Evolutionary conservation across 2,888 invertebrate genomes (phyloP).

Genomic region (Aricia artaxerxes): DNA sequence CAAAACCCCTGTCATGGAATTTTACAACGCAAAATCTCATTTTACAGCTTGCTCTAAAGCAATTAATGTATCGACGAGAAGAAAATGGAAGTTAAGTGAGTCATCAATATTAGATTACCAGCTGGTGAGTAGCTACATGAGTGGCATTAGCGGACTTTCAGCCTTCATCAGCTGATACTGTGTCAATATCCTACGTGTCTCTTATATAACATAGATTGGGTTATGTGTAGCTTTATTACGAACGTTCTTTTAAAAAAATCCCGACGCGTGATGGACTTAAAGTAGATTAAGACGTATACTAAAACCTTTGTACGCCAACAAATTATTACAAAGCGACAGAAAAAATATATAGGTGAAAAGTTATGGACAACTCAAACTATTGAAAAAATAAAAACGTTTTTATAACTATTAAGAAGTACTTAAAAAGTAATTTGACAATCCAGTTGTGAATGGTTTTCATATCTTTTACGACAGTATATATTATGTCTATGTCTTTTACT

Average conservation of each 20-base stretch:
- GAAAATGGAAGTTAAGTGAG: slow-evolving; percentile 28
- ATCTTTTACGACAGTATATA: no score
- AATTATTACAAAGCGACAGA: no score
- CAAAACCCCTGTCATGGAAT: neutral
- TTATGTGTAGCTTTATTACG: neutral
- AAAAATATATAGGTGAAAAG: no score
- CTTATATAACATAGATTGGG: neutral
- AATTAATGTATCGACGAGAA: slow-evolving; percentile 24
- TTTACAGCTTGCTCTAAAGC: neutral
- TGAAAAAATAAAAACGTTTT: no score
- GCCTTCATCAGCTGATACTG: slow-evolving; percentile 17
- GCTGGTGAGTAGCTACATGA: slow-evolving; percentile 15
- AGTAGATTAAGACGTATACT: no score
- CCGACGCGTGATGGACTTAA: no score
- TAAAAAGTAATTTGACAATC: no score
- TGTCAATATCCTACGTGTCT: slow-evolving; percentile 1
- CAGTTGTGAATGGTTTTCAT: no score
- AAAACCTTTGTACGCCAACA: no score
- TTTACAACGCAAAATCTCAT: slow-evolving; percentile 15
- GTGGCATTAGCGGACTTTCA: slow-evolving; percentile 18
- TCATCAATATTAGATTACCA: slow-evolving; percentile 27
- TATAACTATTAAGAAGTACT: no score
- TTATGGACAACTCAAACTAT: no score
- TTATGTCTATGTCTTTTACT: no score
- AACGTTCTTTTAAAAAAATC: neutral